A percentile compares a stretch with the other conserved stretches of the same genome.
phyloP scores from a whole-genome alignment of 2,797 vertebrate species.

The Pelochelys cantorii region DNA sequence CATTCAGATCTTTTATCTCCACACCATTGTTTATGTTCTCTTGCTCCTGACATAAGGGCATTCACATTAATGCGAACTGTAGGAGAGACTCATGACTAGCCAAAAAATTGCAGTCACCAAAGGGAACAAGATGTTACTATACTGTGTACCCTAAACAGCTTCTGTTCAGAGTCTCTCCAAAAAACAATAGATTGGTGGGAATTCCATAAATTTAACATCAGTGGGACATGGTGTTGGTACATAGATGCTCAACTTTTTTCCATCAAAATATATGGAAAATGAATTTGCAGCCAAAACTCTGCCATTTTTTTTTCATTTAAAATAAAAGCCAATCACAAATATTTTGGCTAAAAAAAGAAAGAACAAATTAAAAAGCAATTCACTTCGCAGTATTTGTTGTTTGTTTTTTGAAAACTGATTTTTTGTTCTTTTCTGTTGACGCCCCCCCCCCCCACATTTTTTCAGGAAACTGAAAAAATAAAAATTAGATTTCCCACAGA shows the following conservation, averaged over 20 bases:
- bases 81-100: not conserved
- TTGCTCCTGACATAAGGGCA: not conserved
- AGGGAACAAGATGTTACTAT: not conserved
- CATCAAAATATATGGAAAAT: not conserved
- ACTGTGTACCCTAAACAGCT: fast-evolving
- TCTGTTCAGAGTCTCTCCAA: not conserved
- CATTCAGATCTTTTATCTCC: not conserved
- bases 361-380: not conserved
- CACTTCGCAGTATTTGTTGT: not conserved
- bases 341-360: not conserved
- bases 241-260: not conserved
- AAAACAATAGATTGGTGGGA: not conserved
- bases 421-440: no score
- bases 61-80: not conserved
- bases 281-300: not conserved
- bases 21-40: not conserved
- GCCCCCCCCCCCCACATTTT: not conserved
- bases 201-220: not conserved
- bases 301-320: not conserved
- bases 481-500: not conserved
- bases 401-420: not conserved
- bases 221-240: fast-evolving
- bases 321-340: not conserved
- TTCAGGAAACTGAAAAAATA: not conserved
- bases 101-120: not conserved